Evolutionary conservation across 2,888 invertebrate species (phyloP), one percentile per base, ranked within the genome.

Genomic region (Dugesia japonica): DNA sequence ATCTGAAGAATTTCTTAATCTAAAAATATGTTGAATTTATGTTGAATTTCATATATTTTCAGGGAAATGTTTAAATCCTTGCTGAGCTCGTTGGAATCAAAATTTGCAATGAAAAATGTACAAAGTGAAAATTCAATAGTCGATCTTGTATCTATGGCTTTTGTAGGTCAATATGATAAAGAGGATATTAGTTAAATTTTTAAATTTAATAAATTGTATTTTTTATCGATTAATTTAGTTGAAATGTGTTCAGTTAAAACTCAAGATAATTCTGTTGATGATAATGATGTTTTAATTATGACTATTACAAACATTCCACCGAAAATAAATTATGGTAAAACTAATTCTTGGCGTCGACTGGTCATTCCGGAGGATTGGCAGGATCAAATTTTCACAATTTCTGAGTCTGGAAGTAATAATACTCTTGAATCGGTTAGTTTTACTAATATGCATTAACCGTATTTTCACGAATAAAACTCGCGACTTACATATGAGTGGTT

Each of bases 321-420:
- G 7, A 56, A 4, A 56, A n/a, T 56, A 4, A 56, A 56, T n/a
- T n/a, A 56, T 56, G 56, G 56, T 7, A 56, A n/a, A 20, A 56
- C 56, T 9, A 56, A 56, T 56, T 56, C 56, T 9, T 56, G 56
- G 56, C 56, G 56, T 7, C 56, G 56, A 9, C 23, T 56, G 1
- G 56, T 56, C 1, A 56, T 56, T 56, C 56, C 56, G 4, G 56
- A 56, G n/a, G 56, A 56, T n/a, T 56, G 56, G 56, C 56, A 56
- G 17, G 56, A 56, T 20, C 56, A 56, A 23, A 56, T 56, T 9
- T 56, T 56, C 17, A 20, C 56, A 1, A 56, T 56, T 4, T 20
- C 56, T 4, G 56, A 56, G 7, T 56, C n/a, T 9, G 1, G 9
- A 56, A 20, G 7, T 23, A 56, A 56, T 1, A 56, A 56, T 56